These are phyloP conservation scores for Diplolepis rosae DNA, from an alignment of 2,888 invertebrate species.

Conservation along the genomic window DNA sequence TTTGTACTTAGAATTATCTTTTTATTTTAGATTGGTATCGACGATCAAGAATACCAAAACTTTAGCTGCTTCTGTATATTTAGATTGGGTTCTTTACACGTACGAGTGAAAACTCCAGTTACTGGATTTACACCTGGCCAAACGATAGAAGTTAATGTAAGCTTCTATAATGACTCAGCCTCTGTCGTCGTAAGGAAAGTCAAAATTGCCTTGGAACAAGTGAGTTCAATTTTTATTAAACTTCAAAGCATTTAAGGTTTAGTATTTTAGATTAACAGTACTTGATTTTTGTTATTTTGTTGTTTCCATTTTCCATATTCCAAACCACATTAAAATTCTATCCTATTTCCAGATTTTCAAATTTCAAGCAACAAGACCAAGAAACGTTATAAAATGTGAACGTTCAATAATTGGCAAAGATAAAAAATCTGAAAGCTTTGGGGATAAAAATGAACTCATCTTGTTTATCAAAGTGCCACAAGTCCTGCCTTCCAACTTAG, in stretches of 20 bases:
- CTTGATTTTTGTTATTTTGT: not conserved
- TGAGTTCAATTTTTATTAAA: constrained; percentile 37
- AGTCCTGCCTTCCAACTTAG: constrained; percentile 82
- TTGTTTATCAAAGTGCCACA: constrained; percentile 81
- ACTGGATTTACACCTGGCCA: constrained; percentile 85
- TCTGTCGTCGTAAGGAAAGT: constrained; percentile 73
- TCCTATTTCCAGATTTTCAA: constrained; percentile 74
- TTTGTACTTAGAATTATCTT: not conserved
- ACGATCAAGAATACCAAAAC: constrained; percentile 37
- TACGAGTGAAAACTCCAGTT: constrained; percentile 80
- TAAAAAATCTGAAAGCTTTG: constrained; percentile 77
- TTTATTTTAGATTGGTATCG: constrained; percentile 47
- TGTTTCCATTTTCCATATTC: too few species aligned
- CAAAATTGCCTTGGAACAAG: constrained; percentile 45
- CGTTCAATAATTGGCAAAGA: constrained; percentile 77
- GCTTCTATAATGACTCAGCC: constrained; percentile 80
- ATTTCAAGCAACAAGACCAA: constrained; percentile 78
- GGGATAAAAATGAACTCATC: constrained; percentile 77
- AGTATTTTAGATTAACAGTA: not conserved
- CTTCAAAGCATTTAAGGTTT: not conserved
- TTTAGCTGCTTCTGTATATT: constrained; percentile 81
- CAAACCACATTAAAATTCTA: not conserved
- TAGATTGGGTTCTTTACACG: constrained; percentile 79
- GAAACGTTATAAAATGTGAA: constrained; percentile 75
- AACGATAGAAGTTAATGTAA: constrained; percentile 79